Base-by-base conservation (phyloP, 2,888 invertebrate genomes). In the Notodromas monacha region DNA sequence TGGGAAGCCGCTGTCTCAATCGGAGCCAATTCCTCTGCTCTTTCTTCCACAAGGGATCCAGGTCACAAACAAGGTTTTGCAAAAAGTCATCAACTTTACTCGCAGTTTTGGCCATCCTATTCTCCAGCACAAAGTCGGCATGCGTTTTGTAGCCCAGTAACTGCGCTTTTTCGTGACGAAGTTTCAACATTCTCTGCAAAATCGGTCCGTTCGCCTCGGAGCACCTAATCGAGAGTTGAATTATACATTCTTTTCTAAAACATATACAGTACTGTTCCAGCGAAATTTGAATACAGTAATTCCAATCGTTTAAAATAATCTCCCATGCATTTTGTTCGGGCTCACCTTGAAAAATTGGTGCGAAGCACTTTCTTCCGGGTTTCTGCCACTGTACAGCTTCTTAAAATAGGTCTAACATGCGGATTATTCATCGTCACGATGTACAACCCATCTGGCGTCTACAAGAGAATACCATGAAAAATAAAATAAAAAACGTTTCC, bases 81-180 rank as follows among this genome's bases (percentile, higher is more conserved):
- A 54, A 42, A 39, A 55, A 55, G n/a, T 39, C 39, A 3, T 39
- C 35, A 3, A 55, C 55, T 26, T 35, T 44, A 28, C 47, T 46
- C 4, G 51, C 46, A 29, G 40, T 45, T 36, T 54, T 52, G 2
- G 54, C 52, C 54, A 55, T 55, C 12, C 50, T 32, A 43, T 48
- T 44, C 35, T 51, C 51, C 14, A 50, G 43, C 3, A 50, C 43
- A 40, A 48, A 55, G 4, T 46, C 43, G n/a, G 54, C 44, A 40
- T 55, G 54, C 21, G 43, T 51, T 16, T 42, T 39, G 38, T 48
- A 55, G 3, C 48, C 52, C 6, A 56, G 40, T 11, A 54, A 34
- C 15, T 43, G 37, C 1, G 53, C 52, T 43, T 48, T 48, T 48
- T 51, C 39, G 33, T 51, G 47, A 31, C 54, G 39, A 2, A 54